Percentiles rank a stretch among this genome's conserved stretches.
Conservation (phyloP, 2,113 vertebrate species). For the Alexandromys fortis region DNA sequence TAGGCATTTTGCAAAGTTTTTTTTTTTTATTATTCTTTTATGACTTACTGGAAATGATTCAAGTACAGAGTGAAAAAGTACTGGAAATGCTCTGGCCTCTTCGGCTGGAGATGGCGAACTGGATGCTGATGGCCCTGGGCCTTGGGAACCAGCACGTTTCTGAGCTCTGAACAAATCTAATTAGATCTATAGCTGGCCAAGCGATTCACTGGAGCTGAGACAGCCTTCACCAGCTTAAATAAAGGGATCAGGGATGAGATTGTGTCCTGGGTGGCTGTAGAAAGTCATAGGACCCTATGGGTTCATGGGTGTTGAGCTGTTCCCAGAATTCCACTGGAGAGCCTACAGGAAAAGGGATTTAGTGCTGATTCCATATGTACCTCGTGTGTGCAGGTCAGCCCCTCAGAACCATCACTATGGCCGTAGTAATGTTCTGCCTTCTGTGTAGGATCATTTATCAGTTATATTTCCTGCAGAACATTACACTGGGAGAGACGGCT, state of each 20-base stretch:
- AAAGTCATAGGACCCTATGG: not conserved
- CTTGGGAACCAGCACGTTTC: not conserved
- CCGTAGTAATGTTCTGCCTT: not conserved
- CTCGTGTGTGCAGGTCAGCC: not conserved
- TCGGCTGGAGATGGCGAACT: not conserved
- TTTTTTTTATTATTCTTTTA: conserved; percentile 2
- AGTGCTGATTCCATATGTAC: not conserved
- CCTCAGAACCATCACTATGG: fast-evolving
- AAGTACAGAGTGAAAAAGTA: not conserved
- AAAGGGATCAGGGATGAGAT: not conserved
- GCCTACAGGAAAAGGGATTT: not conserved
- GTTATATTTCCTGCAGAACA: too few relatives aligned
- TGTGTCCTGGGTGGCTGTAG: not conserved
- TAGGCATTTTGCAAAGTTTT: conserved; percentile 67
- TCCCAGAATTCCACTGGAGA: not conserved
- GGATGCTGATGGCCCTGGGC: not conserved
- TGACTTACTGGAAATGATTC: conserved; percentile 64
- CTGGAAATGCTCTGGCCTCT: not conserved
- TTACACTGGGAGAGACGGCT: too few relatives aligned
- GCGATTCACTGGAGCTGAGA: not conserved
- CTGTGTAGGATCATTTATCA: too few relatives aligned
- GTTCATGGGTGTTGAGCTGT: not conserved
- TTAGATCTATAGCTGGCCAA: not conserved
- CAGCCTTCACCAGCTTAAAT: not conserved
- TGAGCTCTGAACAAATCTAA: not conserved